These are phyloP conservation scores for Tenrec ecaudatus DNA, from an alignment of 2,113 vertebrate genomes.

Conservation along the genomic window DNA sequence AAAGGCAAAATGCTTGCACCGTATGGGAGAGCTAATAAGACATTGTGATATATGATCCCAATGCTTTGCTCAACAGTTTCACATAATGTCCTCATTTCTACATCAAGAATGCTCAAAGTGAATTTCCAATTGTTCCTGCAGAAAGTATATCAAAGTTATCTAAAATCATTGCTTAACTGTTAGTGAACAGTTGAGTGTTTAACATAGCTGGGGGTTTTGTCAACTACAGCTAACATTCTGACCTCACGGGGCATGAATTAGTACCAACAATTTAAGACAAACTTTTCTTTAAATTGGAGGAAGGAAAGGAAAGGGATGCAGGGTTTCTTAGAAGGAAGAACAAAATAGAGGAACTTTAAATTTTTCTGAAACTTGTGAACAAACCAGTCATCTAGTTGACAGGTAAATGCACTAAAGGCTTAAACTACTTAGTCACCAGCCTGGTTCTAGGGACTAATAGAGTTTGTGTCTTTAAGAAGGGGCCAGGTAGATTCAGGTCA, in stretches of 20 bases:
- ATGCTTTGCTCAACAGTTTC: neutral
- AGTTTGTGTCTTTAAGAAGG: slow-evolving; percentile 64
- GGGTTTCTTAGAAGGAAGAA: slow-evolving; percentile 13
- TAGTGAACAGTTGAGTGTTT: neutral
- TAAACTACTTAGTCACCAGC: neutral
- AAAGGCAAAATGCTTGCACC: slow-evolving; percentile 16
- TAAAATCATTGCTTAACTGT: neutral
- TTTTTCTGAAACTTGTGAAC: slow-evolving; percentile 47
- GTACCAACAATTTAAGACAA: slow-evolving; percentile 19
- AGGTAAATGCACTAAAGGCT: neutral
- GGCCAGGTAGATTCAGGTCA: slow-evolving; percentile 53
- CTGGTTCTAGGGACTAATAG: slow-evolving; percentile 46
- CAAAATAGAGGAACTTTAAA: slow-evolving; percentile 45
- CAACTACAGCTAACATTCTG: neutral
- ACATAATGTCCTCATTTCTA: neutral
- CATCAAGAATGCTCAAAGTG: neutral
- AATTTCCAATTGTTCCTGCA: neutral
- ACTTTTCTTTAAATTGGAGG: slow-evolving; percentile 3
- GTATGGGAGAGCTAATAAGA: slow-evolving; percentile 49
- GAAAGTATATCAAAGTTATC: neutral
- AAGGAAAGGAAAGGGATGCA: neutral
- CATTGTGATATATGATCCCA: neutral
- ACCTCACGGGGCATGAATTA: neutral
- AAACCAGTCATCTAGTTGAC: neutral
- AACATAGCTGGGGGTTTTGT: neutral